Base-by-base conservation (phyloP, 2,888 invertebrate species). In the Branchellion lobata region DNA sequence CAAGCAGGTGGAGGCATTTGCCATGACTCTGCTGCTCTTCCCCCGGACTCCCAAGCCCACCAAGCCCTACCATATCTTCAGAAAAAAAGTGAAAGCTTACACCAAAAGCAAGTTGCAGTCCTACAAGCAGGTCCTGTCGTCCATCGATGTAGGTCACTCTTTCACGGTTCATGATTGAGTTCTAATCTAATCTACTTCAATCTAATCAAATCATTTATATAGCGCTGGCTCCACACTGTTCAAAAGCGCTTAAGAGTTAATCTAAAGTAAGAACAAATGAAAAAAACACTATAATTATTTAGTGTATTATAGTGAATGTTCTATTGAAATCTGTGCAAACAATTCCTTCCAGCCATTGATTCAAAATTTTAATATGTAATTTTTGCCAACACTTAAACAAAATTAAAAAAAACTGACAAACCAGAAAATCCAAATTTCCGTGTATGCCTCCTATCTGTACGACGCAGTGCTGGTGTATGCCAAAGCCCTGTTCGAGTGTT, bases 391-490 rank as follows among this genome's bases (percentile, higher is more conserved):
- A 47, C 18, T 47, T n/a, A n/a, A n/a, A n/a, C n/a, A n/a, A n/a
- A n/a, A n/a, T n/a, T n/a, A n/a, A n/a, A n/a, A n/a, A n/a, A n/a
- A n/a, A n/a, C n/a, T n/a, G n/a, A n/a, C n/a, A n/a, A n/a, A n/a
- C n/a, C 40, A 40, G 5, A 8, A 57, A 24, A 65, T 81, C 0
- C 80, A 86, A 86, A 84, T 86, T 3, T 82, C 85, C 1, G 85
- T 86, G 0, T 86, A 85, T 76, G 86, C 86, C 0, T 85, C 86
- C n/a, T 86, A 86, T 79, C 81, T 86, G 53, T 86, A 85, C 80
- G 86, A 86, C 85, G 94, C 94, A 0, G 93, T 96, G 1, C 91
- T 92, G 86, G 91, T 95, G 79, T 95, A 95, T 89, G 94, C 94
- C 0, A 89, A 91, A 18, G 95, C 94, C 0, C 90, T 94, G 24